Base-by-base conservation (phyloP, 64 coral and sea anemone genomes). In the Montipora efflorescens region DNA sequence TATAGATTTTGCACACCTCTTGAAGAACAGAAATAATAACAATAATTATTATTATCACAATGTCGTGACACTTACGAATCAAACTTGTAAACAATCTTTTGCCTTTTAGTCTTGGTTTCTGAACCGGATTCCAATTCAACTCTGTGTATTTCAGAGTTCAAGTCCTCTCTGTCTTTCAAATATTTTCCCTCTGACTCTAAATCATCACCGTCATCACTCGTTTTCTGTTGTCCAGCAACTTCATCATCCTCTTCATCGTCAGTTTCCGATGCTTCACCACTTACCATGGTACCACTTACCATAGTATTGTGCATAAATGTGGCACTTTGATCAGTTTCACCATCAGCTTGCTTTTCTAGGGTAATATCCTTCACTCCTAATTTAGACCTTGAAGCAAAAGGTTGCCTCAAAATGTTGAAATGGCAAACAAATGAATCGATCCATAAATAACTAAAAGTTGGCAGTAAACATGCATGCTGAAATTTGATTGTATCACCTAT, bases 241-340 rank as follows among this genome's bases (percentile, higher is more conserved):
- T 90, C 90, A 18, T 93, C 93, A 22, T 95, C 96, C 74, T 99
- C 95, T 87, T 99, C 98, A 9, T 98, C 97, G 71, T 99, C 98
- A 76, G 98, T 96, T 82, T 99, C 98, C 58, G 98, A 99, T 73
- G 98, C 98, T 92, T 99, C 98, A 20, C 98, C 98, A 68, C 88
- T 90, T 5, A 99, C 98, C 86, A 98, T 93, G 8, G 95, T 99
- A 66, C 92, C 93, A 16, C 83, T 92, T 57, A 93, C 74, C 88
- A 99, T 96, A 0, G 92, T 93, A 47, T 93, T 93, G 7, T 67
- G 66, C 84, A 93, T 93, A 47, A 95, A 98, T 22, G 90, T 88
- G 51, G 87, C 73, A 14, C 59, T 23, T 12, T 76, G 87, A 14
- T 44, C 43, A 4, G 16, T 21, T 61, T 94, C 88, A 50, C 61